Base-by-base conservation (phyloP, 1,140 invertebrate genomes). In the Formica exsecta region DNA sequence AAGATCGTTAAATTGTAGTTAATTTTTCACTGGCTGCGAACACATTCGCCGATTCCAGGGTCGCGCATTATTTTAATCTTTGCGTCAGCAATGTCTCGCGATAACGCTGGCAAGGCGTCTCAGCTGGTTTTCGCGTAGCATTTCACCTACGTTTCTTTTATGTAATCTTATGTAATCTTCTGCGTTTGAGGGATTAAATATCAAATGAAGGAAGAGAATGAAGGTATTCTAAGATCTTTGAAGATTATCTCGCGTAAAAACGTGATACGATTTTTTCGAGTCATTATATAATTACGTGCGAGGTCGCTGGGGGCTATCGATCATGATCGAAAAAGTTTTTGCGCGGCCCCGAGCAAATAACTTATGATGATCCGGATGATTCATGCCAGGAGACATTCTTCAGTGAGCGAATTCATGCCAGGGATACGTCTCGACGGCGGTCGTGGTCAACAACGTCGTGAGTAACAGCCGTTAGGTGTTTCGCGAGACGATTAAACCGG, bases 401-500 rank as follows among this genome's bases (percentile, higher is more conserved):
- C 70, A 73, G 32, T 73, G 70, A 73, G 29, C 48, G 8, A 51
- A 73, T 54, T 73, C 70, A 22, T 7, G 70, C 29, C 38, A 38
- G 29, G 65, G 29, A 76, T 70, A 41, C 48, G 16, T 32, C 9
- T 62, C 65, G 25, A 19, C 57, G 57, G 71, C 64, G 77, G 13
- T 75, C 62, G 64, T 73, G 83, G 83, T 83, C 81, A 88, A 88
- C 74, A 73, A 88, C 75, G 81, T 57, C 64, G 70, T 65, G 75
- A 70, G 74, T 76, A 89, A 85, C 79, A 91, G 77, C 75, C 70
- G 84, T 91, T 91, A 87, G 77, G 90, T 86, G 86, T 90, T 91
- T 88, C 90, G 88, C 83, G 77, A 66, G 90, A 90, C 80, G 90
- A 91, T 91, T 91, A 91, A 91, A 91, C 84, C 85, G 36, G 81